Conservation (phyloP, 2,113 vertebrate species). For the Lophotis ruficrista region DNA sequence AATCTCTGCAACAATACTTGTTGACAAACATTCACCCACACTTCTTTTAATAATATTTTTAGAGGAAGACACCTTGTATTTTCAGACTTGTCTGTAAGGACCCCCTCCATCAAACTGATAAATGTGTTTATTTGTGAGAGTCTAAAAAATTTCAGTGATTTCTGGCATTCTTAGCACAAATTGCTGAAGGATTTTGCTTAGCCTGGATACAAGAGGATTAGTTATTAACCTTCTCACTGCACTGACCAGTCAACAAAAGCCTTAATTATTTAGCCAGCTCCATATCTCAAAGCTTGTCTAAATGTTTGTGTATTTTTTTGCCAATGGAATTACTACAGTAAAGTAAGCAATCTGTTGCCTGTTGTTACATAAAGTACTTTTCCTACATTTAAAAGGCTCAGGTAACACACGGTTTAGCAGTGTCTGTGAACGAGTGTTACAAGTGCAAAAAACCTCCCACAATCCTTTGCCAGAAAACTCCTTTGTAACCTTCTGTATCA, state of each 20-base stretch:
- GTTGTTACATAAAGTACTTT: background rate
- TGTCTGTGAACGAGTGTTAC: background rate
- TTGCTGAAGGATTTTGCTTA: background rate
- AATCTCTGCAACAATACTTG: background rate
- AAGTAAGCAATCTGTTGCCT: background rate
- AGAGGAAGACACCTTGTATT: background rate
- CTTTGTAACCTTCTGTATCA: background rate
- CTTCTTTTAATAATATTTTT: background rate
- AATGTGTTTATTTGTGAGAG: rapidly evolving
- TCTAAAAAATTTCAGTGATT: background rate
- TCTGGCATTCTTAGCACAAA: background rate
- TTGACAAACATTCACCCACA: background rate
- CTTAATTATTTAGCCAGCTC: background rate
- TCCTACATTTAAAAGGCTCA: background rate
- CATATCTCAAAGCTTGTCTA: background rate
- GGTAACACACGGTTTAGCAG: background rate
- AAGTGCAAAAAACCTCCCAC: background rate
- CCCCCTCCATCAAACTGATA: background rate
- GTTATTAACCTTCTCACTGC: background rate
- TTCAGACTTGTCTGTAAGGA: background rate
- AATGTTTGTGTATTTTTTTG: background rate
- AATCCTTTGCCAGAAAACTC: background rate
- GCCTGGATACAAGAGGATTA: background rate
- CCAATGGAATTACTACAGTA: background rate
- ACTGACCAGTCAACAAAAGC: background rate